Conservation (phyloP, 2,113 vertebrate genomes). For the Pelecanoides urinatrix region DNA sequence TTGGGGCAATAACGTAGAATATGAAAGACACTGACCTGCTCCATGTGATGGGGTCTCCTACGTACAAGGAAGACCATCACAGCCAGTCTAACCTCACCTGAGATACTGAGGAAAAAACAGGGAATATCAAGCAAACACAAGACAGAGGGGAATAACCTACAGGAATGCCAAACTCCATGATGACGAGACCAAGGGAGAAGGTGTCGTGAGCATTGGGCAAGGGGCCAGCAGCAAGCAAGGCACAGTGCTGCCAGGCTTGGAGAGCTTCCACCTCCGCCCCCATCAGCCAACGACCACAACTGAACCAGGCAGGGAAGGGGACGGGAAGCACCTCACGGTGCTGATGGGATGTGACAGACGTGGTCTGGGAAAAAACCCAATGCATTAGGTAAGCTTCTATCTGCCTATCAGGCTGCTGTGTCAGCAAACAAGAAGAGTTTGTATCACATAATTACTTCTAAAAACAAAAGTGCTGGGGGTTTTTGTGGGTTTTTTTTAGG, state of each 20-base stretch:
- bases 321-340: background rate
- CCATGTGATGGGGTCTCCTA: background rate
- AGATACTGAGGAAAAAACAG: background rate
- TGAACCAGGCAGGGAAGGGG: background rate
- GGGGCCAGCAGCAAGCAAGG: background rate
- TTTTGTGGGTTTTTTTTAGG: background rate
- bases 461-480: background rate
- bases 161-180: background rate
- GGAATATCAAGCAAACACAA: background rate
- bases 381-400: background rate
- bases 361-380: background rate
- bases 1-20: accelerated
- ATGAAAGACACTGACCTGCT: background rate
- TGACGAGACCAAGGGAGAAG: background rate
- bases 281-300: background rate
- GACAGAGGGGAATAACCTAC: background rate
- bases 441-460: background rate
- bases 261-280: background rate
- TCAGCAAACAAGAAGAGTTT: background rate
- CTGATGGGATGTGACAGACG: background rate
- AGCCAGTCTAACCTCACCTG: background rate
- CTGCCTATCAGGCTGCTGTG: background rate
- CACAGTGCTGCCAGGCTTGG: background rate
- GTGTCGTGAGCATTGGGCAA: background rate
- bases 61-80: background rate